Percentiles rank a stretch among this genome's conserved stretches.
Evolutionary conservation across 2,888 invertebrate genomes (phyloP).

Genomic region (Agrochola circellaris): DNA sequence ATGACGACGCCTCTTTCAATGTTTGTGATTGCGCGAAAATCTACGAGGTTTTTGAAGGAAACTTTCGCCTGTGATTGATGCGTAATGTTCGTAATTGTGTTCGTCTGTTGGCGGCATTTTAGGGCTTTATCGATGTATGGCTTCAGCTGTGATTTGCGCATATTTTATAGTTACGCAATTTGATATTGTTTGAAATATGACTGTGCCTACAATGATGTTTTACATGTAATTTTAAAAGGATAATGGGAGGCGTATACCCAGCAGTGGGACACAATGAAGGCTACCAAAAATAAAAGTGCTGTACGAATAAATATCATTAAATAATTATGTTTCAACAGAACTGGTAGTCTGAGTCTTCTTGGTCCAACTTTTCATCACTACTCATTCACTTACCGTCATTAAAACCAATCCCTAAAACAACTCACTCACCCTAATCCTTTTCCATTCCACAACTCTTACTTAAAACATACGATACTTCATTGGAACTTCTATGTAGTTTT

Average conservation of each 20-base stretch:
- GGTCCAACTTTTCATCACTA: neutral
- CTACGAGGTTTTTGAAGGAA: slow-evolving; percentile 76
- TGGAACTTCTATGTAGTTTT: slow-evolving; percentile 6
- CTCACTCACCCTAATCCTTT: neutral
- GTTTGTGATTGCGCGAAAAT: slow-evolving; percentile 84
- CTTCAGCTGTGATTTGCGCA: slow-evolving; percentile 57
- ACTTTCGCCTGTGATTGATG: slow-evolving; percentile 81
- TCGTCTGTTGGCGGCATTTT: slow-evolving; percentile 66
- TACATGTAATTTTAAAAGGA: neutral
- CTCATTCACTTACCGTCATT: neutral
- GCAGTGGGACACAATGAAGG: neutral
- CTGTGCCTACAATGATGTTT: neutral
- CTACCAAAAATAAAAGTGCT: neutral
- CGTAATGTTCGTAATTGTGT: slow-evolving; percentile 76
- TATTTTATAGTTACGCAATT: slow-evolving; percentile 21
- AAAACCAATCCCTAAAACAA: no score
- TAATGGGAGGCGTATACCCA: neutral
- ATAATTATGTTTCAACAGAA: no score
- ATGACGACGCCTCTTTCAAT: slow-evolving; percentile 87
- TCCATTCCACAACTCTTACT: neutral
- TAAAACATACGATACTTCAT: slow-evolving; percentile 1
- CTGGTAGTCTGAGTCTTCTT: no score
- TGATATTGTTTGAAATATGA: slow-evolving; percentile 29
- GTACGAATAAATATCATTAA: neutral
- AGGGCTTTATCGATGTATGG: slow-evolving; percentile 62